phyloP scores from a whole-genome alignment of 2,888 invertebrate genomes.

The Ceramica pisi region DNA sequence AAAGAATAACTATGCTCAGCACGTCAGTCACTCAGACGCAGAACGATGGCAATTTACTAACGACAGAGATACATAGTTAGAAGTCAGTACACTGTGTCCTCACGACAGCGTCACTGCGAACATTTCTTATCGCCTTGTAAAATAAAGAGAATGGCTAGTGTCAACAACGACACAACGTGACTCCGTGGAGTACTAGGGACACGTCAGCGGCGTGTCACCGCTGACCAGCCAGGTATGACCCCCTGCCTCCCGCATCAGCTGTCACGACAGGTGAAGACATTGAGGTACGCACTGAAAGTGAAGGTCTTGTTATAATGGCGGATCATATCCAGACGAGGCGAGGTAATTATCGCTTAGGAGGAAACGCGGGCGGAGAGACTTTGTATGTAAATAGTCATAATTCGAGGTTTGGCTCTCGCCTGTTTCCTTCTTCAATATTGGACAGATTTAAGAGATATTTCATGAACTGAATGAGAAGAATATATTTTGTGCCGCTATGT shows the following conservation, averaged over 20 bases:
- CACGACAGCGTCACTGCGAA: conserved; percentile 51
- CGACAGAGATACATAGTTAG: conserved; percentile 51
- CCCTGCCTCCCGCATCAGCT: conserved; percentile 1
- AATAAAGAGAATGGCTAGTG: conserved; percentile 66
- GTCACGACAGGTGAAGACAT: not conserved
- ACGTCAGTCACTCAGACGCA: conserved; percentile 42
- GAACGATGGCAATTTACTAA: conserved; percentile 54
- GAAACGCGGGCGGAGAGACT: no score
- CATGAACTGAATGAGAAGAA: no score
- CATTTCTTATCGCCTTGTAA: conserved; percentile 63
- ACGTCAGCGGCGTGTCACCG: conserved; percentile 35
- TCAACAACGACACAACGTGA: conserved; percentile 65
- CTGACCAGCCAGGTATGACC: conserved; percentile 15
- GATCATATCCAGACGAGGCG: conserved; percentile 42
- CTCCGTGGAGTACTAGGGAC: conserved; percentile 23
- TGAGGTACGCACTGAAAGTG: conserved; percentile 22
- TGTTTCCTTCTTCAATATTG: no score
- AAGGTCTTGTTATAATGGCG: conserved; percentile 51
- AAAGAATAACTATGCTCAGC: conserved; percentile 37
- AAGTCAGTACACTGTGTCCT: conserved; percentile 45
- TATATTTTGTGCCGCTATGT: no score
- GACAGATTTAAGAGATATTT: no score
- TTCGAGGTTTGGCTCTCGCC: no score
- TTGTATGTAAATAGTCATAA: no score
- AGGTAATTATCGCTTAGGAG: conserved; percentile 65